Evolutionary conservation across 1,140 invertebrate species (phyloP).

Genomic region (Anthonomus grandis): DNA sequence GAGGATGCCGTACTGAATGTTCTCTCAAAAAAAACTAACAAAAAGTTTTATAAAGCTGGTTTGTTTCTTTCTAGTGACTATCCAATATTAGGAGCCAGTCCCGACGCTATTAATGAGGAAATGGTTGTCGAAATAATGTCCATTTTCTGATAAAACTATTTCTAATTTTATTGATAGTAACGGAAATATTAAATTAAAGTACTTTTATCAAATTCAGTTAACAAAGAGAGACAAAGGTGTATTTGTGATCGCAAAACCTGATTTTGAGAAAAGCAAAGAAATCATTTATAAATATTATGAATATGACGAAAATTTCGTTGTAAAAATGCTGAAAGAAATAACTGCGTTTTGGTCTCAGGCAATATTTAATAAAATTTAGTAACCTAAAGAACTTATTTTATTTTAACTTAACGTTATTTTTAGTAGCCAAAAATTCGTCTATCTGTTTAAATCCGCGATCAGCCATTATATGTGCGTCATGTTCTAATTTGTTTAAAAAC

Average conservation of each 20-base stretch:
- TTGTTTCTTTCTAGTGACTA: slow-evolving; percentile 25
- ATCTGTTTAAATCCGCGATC: slow-evolving; percentile 47
- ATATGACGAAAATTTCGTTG: slow-evolving; percentile 5
- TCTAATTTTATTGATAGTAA: slow-evolving; percentile 32
- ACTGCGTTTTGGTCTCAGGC: slow-evolving; percentile 2
- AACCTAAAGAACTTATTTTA: too few relatives aligned
- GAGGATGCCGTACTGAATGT: background rate
- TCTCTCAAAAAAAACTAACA: slow-evolving; percentile 19
- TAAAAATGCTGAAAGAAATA: background rate
- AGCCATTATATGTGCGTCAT: slow-evolving; percentile 39
- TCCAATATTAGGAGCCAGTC: slow-evolving; percentile 45
- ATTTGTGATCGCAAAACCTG: slow-evolving; percentile 24
- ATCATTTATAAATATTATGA: slow-evolving; percentile 17
- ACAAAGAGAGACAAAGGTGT: slow-evolving; percentile 31
- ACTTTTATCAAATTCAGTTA: slow-evolving; percentile 52
- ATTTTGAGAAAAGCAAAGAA: slow-evolving; percentile 34
- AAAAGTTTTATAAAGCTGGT: slow-evolving; percentile 23
- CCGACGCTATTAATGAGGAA: slow-evolving; percentile 50
- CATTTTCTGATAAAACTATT: slow-evolving; percentile 46
- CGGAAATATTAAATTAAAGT: slow-evolving; percentile 44
- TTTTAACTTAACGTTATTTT: slow-evolving; percentile 36
- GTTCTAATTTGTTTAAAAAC: slow-evolving; percentile 38
- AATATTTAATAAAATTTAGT: slow-evolving; percentile 13
- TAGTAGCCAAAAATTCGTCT: slow-evolving; percentile 27
- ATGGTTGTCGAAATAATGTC: slow-evolving; percentile 52